phyloP scores from a whole-genome alignment of 2,113 vertebrate genomes.

The Nothobranchius furzeri region DNA sequence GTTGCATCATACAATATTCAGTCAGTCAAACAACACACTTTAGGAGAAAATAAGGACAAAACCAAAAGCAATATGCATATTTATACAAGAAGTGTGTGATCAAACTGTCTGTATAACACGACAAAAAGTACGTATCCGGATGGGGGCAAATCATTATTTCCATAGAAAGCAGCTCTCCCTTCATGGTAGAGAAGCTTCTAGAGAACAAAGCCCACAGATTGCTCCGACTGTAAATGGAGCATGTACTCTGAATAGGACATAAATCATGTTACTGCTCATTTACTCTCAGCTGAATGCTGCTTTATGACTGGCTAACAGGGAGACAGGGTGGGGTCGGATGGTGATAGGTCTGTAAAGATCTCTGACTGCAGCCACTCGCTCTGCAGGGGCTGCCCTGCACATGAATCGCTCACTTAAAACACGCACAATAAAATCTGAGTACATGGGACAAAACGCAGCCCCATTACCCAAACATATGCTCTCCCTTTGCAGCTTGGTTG shows the following conservation, averaged over 20 bases:
- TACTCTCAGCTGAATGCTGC: slow-evolving; percentile 15
- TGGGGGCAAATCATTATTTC: background rate
- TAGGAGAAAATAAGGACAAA: slow-evolving; percentile 28
- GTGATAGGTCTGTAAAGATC: slow-evolving; percentile 41
- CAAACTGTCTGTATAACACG: no score
- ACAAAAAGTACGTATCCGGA: no score
- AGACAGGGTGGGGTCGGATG: slow-evolving; percentile 55
- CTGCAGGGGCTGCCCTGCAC: slow-evolving; percentile 29
- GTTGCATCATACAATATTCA: slow-evolving; percentile 52
- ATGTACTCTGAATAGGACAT: slow-evolving; percentile 39
- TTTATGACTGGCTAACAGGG: slow-evolving; percentile 45
- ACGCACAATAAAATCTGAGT: background rate
- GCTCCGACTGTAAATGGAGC: slow-evolving; percentile 54
- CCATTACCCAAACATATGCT: slow-evolving; percentile 47
- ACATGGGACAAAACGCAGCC: background rate
- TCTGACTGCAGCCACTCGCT: slow-evolving; percentile 31
- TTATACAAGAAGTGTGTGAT: no score
- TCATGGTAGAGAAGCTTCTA: slow-evolving; percentile 33
- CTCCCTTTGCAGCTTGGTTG: slow-evolving; percentile 15
- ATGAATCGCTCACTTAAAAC: background rate
- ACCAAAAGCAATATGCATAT: background rate
- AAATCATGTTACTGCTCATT: slow-evolving; percentile 65
- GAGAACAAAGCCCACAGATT: slow-evolving; percentile 57
- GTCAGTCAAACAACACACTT: background rate
- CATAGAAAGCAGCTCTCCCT: slow-evolving; percentile 17